Conservation (phyloP, 2,888 invertebrate genomes). For the Ormia ochracea region DNA sequence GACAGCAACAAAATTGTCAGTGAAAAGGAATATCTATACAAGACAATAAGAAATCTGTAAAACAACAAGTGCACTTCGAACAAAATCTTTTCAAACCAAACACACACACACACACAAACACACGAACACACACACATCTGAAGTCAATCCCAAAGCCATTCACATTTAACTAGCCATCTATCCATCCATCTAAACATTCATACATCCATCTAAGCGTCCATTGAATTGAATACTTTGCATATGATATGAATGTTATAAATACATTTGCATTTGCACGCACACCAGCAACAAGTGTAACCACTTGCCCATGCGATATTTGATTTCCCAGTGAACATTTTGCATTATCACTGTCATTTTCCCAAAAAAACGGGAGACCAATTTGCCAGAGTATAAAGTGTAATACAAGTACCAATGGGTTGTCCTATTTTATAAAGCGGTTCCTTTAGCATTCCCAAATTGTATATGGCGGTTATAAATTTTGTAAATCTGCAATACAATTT, state of each 20-base stretch:
- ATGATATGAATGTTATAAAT: slow-evolving; percentile 47
- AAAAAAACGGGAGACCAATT: too few species aligned
- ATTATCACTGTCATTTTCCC: too few species aligned
- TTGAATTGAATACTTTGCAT: slow-evolving; percentile 56
- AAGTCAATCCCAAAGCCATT: slow-evolving; percentile 35
- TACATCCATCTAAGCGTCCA: slow-evolving; percentile 32
- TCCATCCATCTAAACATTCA: slow-evolving; percentile 26
- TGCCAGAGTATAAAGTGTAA: too few species aligned
- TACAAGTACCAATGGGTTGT: too few species aligned
- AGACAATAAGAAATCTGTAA: slow-evolving; percentile 31
- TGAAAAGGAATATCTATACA: background rate
- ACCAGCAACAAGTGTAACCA: background rate
- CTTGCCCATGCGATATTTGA: slow-evolving; percentile 16
- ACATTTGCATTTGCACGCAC: background rate
- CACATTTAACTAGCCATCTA: slow-evolving; percentile 39
- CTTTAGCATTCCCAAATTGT: too few species aligned
- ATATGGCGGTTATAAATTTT: too few species aligned
- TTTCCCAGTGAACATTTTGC: too few species aligned
- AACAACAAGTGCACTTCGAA: slow-evolving; percentile 47
- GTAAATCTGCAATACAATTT: too few species aligned
- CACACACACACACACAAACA: too few species aligned
- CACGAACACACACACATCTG: slow-evolving; percentile 24
- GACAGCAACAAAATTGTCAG: slow-evolving; percentile 16
- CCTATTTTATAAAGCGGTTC: too few species aligned
- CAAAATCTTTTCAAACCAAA: slow-evolving; percentile 14